Evolutionary conservation across 2,797 vertebrate genomes (phyloP).

Genomic region (Halcyon badia): DNA sequence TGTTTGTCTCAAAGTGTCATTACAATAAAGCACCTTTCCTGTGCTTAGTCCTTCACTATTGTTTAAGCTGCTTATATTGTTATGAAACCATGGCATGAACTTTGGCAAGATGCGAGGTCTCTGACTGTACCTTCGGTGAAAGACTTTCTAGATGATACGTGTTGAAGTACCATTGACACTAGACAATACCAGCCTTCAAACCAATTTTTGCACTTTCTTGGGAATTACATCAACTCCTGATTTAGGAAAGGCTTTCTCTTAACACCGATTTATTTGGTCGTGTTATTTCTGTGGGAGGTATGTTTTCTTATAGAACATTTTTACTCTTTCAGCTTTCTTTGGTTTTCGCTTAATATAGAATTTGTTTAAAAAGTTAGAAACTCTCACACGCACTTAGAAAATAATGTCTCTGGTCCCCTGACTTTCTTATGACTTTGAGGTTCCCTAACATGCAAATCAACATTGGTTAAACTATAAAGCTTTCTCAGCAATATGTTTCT

Average conservation of each 20-base stretch:
- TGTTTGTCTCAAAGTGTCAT: background rate
- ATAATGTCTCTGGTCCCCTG: background rate
- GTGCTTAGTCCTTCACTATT: background rate
- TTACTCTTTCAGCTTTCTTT: background rate
- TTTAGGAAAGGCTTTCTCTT: background rate
- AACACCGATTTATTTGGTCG: background rate
- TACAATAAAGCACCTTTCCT: background rate
- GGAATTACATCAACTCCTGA: background rate
- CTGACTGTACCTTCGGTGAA: background rate
- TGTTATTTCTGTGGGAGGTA: rapidly evolving
- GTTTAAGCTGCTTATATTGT: background rate
- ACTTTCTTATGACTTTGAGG: background rate
- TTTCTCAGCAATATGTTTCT: background rate
- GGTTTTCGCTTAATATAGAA: background rate
- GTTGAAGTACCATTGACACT: background rate
- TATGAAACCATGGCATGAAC: background rate
- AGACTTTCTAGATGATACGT: background rate
- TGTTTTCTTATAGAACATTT: background rate
- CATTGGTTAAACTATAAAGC: background rate
- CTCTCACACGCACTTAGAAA: background rate
- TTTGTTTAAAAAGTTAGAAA: background rate
- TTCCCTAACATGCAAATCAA: background rate
- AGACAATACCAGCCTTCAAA: background rate
- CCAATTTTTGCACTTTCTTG: background rate
- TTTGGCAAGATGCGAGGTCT: background rate